Evolutionary conservation across 1,140 invertebrate genomes (phyloP), one percentile per base, ranked within the genome.

Genomic region (Micrasema minimum): DNA sequence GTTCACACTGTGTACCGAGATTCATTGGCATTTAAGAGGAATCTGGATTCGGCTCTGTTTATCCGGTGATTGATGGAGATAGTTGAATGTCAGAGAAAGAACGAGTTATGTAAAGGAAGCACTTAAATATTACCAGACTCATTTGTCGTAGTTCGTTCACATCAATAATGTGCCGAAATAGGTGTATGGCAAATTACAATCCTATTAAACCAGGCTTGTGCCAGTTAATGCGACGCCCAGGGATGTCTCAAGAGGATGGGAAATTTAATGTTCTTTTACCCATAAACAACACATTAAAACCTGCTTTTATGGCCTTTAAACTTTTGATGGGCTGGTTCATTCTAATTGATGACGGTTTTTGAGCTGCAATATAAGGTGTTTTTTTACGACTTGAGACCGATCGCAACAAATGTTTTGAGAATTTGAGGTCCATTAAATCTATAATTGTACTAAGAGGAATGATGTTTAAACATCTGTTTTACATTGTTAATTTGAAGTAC

Each of bases 51-150:
- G 66, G 37, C 61, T 66, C 46, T 72, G 67, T 68, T 74, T 74
- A 74, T 74, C 72, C 22, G 45, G 68, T 74, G 72, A 74, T 70
- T 74, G 72, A 74, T 74, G 62, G 62, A 57, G 51, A 51, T 16
- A 31, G 45, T 62, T 74, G 67, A 74, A 74, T 74, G 72, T 74
- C 72, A 71, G 64, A 48, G 55, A 55, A 41, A 65, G 72, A 74
- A 74, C 72, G 55, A 65, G 72, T 73, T 73, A 74, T 71, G 72
- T 71, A 71, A 70, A 74, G 61, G 72, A 70, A 74, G 64, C 72
- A 74, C 72, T 74, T 48, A 62, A 46, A 71, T 48, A 65, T 35
- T 66, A 72, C 68, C 53, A 72, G 41, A 51, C 57, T 72, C 57
- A 65, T 69, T 72, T 72, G 66, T 72, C 66, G 61, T 46, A 45